A percentile compares a stretch with the other conserved stretches of the same genome.
These are phyloP conservation scores for Athalia rosae DNA, from an alignment of 2,888 invertebrate species.

Conservation along the genomic window DNA sequence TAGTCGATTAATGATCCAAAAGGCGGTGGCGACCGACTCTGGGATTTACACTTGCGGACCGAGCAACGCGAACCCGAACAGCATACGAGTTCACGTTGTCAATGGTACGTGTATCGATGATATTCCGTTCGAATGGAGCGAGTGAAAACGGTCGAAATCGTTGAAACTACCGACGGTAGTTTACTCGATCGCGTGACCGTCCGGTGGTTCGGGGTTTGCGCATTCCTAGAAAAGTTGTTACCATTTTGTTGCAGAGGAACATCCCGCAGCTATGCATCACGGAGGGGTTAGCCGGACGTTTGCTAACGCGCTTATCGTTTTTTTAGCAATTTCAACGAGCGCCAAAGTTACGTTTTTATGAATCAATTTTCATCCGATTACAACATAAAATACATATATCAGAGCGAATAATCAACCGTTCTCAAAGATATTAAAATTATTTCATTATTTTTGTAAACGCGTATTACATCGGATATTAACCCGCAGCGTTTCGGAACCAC, in stretches of 20 bases:
- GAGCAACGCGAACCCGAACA: conserved; percentile 81
- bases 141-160: background rate
- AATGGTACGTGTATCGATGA: conserved; percentile 79
- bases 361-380: conserved; percentile 45
- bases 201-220: background rate
- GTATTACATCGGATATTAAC: background rate
- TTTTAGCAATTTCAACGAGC: conserved; percentile 64
- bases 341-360: conserved; percentile 64
- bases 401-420: conserved; percentile 59
- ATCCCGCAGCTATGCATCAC: conserved; percentile 91
- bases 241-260: conserved; percentile 81
- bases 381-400: conserved; percentile 49
- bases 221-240: conserved; percentile 2
- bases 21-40: conserved; percentile 72
- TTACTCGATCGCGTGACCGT: background rate
- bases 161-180: background rate
- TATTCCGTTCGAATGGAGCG: background rate
- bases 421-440: conserved; percentile 60
- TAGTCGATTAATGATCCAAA: conserved; percentile 74
- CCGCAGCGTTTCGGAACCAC: conserved; percentile 12
- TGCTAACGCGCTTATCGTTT: conserved; percentile 56
- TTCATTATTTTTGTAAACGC: conserved; percentile 16
- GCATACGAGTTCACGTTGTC: conserved; percentile 88
- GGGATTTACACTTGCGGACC: conserved; percentile 74
- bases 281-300: conserved; percentile 76